phyloP scores from a whole-genome alignment of 30 jellyfish, hydroid and myxozoan species.

The Chrysaora quinquecirrha region DNA sequence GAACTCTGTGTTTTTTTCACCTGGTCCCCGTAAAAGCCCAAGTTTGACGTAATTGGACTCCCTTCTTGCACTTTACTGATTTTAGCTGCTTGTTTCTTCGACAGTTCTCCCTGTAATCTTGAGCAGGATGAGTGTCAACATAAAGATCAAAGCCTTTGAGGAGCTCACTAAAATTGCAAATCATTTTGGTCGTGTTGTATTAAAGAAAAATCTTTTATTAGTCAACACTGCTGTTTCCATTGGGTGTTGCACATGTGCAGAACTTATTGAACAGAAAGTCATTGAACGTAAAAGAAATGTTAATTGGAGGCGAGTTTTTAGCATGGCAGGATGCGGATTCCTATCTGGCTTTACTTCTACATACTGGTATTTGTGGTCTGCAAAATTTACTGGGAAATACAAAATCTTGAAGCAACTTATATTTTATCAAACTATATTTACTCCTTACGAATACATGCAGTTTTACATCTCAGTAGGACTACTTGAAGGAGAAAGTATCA shows the following conservation, averaged over 20 bases:
- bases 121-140: constrained; percentile 53
- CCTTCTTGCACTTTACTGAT: too few species aligned
- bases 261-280: constrained; percentile 55
- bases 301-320: constrained; percentile 36
- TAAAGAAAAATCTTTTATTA: constrained; percentile 34
- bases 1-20: too few species aligned
- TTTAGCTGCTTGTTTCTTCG: too few species aligned
- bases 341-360: constrained; percentile 68
- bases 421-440: constrained; percentile 40
- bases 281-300: constrained; percentile 20
- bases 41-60: too few species aligned
- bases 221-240: constrained; percentile 47
- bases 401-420: constrained; percentile 39
- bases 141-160: constrained; percentile 45
- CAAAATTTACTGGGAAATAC: constrained; percentile 30
- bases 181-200: constrained; percentile 25
- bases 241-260: constrained; percentile 71
- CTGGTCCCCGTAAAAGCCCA: too few species aligned
- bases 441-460: constrained; percentile 63
- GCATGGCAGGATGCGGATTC: constrained; percentile 58
- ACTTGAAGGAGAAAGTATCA: constrained; percentile 59
- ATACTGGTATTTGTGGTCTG: constrained; percentile 57
- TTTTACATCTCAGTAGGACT: constrained; percentile 60
- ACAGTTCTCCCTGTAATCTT: too few species aligned
- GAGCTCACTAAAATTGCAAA: constrained; percentile 43